Evolutionary conservation across 1,140 invertebrate species (phyloP).

Genomic region (Drosophila chauvacae): DNA sequence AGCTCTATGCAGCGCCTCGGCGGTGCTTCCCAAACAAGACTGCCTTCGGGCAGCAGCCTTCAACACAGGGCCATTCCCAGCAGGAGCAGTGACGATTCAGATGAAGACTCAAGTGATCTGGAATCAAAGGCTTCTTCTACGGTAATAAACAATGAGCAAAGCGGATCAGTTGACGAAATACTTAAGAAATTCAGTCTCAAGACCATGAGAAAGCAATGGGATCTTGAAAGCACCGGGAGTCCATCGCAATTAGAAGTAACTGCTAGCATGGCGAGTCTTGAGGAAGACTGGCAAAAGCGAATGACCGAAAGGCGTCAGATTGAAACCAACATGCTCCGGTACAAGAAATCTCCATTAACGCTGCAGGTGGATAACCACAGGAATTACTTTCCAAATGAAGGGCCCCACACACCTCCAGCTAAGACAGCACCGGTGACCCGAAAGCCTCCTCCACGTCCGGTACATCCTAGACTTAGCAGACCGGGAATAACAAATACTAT

Average conservation of each 20-base stretch:
- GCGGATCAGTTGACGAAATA: background rate
- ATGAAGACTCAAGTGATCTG: background rate
- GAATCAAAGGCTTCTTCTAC: background rate
- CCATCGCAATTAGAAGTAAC: background rate
- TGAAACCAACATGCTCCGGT: background rate
- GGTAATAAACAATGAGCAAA: background rate
- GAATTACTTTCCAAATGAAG: constrained; percentile 1
- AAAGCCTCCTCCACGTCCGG: background rate
- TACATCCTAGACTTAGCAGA: constrained; percentile 5
- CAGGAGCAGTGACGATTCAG: background rate
- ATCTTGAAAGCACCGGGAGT: background rate
- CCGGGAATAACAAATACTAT: background rate
- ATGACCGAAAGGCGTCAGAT: background rate
- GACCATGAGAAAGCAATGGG: background rate
- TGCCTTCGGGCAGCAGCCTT: background rate
- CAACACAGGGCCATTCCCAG: background rate
- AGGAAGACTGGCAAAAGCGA: background rate
- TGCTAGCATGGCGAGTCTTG: background rate
- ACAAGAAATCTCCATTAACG: constrained; percentile 15
- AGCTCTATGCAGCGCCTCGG: background rate
- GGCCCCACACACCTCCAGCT: background rate
- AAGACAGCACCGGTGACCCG: background rate
- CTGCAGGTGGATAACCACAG: constrained; percentile 5
- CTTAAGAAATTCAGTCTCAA: background rate
- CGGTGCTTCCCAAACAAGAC: background rate